phyloP scores from a whole-genome alignment of 2,113 vertebrate genomes.

The Oncorhynchus mykiss region DNA sequence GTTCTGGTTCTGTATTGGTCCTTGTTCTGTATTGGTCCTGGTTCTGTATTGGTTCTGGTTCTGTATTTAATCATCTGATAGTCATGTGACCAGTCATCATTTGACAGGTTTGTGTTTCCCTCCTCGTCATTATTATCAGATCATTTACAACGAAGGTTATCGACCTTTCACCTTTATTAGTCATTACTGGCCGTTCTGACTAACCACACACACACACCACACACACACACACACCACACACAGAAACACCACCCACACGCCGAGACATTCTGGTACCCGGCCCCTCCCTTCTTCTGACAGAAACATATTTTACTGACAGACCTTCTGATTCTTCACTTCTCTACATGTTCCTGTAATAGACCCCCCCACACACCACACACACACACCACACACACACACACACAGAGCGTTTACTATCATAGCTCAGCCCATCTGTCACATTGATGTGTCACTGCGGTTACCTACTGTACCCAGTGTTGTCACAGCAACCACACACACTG shows the following conservation, averaged over 20 bases:
- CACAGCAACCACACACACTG: background rate
- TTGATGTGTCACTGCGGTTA: conserved; percentile 61
- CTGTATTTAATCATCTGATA: no score
- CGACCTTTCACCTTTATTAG: no score
- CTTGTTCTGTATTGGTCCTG: no score
- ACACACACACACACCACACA: no score
- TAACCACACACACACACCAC: background rate
- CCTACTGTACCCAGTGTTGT: conserved; percentile 38
- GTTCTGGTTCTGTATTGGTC: no score
- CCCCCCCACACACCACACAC: conserved; percentile 21
- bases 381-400: conserved; percentile 16
- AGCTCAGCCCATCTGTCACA: conserved; percentile 59
- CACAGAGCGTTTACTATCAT: conserved; percentile 67
- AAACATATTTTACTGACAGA: no score
- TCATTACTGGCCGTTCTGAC: no score
- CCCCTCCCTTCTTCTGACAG: conserved; percentile 32
- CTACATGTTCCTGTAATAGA: conserved; percentile 68
- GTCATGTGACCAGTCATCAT: no score
- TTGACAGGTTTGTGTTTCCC: no score
- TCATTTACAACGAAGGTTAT: no score
- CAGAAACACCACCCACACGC: background rate
- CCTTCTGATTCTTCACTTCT: background rate
- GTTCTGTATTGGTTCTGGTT: no score
- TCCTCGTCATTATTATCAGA: no score
- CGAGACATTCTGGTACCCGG: conserved; percentile 22